Evolutionary conservation across 2,888 invertebrate genomes (phyloP), one percentile per base, ranked within the genome.

Genomic region (Melinaea menophilus): DNA sequence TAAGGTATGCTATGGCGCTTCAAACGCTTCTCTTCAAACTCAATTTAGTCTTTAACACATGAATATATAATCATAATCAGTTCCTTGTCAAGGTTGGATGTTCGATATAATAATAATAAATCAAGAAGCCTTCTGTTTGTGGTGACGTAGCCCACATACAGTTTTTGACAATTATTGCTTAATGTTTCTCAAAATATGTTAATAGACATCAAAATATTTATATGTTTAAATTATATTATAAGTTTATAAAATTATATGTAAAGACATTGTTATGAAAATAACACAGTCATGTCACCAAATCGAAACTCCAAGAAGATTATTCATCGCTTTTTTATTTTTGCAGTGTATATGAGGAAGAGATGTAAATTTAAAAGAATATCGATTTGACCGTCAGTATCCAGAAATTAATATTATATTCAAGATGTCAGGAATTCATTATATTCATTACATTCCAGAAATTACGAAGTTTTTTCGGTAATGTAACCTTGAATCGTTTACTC

Each of bases 11-110:
- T 82, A 81, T 79, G 74, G 74, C 71, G 64, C 72, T 71, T 73
- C 66, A 76, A 81, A 81, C 80, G 82, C 82, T 78, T 74, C 75
- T 78, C 80, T 76, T 73, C 72, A 75, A 55, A 68, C 66, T 45
- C 63, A 61, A 55, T 63, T 69, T 54, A 62, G 45, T 59, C 63
- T 69, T 61, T 58, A 63, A 61, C 45, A 56, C 7, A 37, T 4
- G 5, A 37, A 37, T 4, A 2, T 1, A 37, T 5, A 37, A 2
- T 37, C 37, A 22, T 22, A 22, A 22, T 22, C 22, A 22, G 22
- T 22, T 22, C 22, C 22, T 22, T 22, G 22, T 22, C 22, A 22
- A 22, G 0, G 22, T 22, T 22, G 22, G 22, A 22, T 22, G 22
- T 22, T 22, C 22, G 22, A 22, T 22, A 22, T 22, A 22, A 22